Conservation (phyloP, 2,797 vertebrate species). For the Siniperca scherzeri region DNA sequence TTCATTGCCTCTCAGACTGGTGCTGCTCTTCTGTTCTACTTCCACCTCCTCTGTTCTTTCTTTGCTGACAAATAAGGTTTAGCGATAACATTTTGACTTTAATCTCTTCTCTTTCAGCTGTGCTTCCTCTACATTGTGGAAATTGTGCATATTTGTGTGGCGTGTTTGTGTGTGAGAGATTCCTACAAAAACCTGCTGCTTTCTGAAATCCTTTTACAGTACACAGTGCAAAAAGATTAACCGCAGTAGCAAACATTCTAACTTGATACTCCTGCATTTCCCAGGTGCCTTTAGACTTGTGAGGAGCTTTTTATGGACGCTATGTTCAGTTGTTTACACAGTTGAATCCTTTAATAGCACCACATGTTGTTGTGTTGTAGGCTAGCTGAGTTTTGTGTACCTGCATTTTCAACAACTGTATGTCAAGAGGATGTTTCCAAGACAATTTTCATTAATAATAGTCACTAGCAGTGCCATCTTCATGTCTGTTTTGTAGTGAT, state of each 20-base stretch:
- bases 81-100: constrained; percentile 70
- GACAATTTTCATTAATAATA: constrained; percentile 11
- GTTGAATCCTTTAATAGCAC: constrained; percentile 21
- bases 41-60: constrained; percentile 39
- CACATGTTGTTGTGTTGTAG: neutral
- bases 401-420: constrained; percentile 1
- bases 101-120: constrained; percentile 43
- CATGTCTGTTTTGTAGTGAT: constrained; percentile 16
- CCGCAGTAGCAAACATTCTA: constrained; percentile 38
- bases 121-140: constrained; percentile 16
- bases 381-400: neutral
- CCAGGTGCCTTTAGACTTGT: constrained; percentile 24
- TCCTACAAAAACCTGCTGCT: constrained; percentile 30
- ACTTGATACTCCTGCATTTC: constrained; percentile 38
- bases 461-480: neutral
- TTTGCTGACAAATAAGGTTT: constrained; percentile 69
- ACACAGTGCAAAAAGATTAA: constrained; percentile 50
- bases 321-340: constrained; percentile 7
- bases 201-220: constrained; percentile 38
- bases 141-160: constrained; percentile 22
- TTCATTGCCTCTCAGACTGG: constrained; percentile 38
- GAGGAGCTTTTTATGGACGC: constrained; percentile 12
- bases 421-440: neutral
- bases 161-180: constrained; percentile 29
- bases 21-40: constrained; percentile 21